Conservation (phyloP, 2,797 vertebrate genomes). For the Acomys russatus region DNA sequence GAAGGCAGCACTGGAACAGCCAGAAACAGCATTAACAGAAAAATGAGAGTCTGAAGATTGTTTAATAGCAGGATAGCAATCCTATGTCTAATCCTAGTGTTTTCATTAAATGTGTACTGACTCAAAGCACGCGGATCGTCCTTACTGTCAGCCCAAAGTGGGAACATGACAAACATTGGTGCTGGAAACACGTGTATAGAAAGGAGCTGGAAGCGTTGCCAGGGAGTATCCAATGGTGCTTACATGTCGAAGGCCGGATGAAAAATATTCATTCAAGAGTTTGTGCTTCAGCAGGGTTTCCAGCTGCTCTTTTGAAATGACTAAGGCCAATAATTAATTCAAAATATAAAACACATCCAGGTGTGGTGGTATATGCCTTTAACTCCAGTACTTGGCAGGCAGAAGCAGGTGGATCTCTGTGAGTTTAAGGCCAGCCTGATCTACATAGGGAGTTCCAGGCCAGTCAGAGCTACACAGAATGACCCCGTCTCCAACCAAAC, state of each 20-base stretch:
- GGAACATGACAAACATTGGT: neutral
- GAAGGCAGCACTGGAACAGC: neutral
- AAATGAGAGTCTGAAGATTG: neutral
- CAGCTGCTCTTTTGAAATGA: neutral
- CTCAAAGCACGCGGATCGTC: neutral
- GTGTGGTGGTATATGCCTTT: neutral
- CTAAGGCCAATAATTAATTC: constrained; percentile 3
- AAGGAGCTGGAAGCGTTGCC: neutral
- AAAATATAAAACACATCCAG: neutral
- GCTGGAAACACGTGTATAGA: neutral
- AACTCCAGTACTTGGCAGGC: neutral
- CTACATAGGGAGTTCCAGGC: neutral
- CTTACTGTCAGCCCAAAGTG: neutral
- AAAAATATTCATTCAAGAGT: neutral
- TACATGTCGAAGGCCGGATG: neutral
- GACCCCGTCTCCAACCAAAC: neutral
- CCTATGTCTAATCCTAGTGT: neutral
- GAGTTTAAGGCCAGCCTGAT: neutral
- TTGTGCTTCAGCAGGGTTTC: neutral
- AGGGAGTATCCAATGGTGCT: neutral
- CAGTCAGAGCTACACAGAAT: neutral
- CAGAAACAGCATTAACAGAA: neutral
- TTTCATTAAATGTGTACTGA: neutral
- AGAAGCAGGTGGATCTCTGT: neutral
- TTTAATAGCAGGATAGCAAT: neutral